These are phyloP conservation scores for Tricholauxania praeusta DNA, from an alignment of 2,888 invertebrate genomes.

Conservation along the genomic window DNA sequence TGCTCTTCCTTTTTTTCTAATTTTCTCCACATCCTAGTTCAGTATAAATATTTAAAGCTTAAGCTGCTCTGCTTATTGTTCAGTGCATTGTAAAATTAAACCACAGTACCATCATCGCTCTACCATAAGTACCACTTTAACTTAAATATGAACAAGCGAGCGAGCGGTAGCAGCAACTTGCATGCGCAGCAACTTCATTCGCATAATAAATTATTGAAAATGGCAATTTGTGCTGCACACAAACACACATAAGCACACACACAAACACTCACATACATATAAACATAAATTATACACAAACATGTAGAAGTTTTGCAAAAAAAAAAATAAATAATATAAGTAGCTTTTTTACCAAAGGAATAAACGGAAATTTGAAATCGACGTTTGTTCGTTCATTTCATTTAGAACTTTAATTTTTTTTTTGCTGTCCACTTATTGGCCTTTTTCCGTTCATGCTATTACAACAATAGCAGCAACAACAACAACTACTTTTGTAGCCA, in stretches of 20 bases:
- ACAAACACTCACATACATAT: slow-evolving; percentile 14
- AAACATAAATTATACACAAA: neutral
- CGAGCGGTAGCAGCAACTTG: neutral
- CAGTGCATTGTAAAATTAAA: no score
- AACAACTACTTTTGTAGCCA: no score
- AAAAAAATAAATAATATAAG: neutral
- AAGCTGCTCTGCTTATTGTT: no score
- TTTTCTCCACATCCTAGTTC: no score
- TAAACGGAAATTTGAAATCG: slow-evolving; percentile 41
- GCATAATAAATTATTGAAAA: slow-evolving; percentile 47
- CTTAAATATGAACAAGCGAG: neutral
- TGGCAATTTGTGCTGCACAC: slow-evolving; percentile 43
- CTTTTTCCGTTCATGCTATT: neutral
- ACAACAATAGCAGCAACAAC: no score
- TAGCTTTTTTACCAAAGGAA: slow-evolving; percentile 5
- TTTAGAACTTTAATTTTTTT: neutral
- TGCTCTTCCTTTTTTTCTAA: no score
- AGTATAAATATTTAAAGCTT: no score
- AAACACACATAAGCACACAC: neutral
- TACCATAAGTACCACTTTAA: neutral
- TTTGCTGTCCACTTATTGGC: neutral
- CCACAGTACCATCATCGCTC: neutral
- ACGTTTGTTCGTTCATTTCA: slow-evolving; percentile 24
- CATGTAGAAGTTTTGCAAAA: slow-evolving; percentile 1
- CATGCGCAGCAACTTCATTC: slow-evolving; percentile 34